These are phyloP conservation scores for Hypomecis punctinalis DNA, from an alignment of 2,888 invertebrate species.

Conservation along the genomic window DNA sequence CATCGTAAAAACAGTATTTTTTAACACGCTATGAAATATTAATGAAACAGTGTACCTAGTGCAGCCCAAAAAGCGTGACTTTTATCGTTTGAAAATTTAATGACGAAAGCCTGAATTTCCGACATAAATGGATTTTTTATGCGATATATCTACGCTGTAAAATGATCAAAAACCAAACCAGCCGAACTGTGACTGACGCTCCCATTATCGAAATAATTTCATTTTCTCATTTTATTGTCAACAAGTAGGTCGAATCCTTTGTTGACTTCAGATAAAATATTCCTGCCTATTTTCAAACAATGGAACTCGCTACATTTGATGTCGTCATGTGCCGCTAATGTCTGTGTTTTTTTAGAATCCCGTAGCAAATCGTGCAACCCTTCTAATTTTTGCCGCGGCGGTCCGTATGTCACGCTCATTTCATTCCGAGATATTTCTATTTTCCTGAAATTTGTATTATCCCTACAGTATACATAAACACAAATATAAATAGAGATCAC, in stretches of 20 bases:
- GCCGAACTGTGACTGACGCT: constrained; percentile 34
- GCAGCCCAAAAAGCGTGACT: no score
- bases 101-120: background rate
- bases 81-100: background rate
- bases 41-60: no score
- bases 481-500: no score
- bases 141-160: background rate
- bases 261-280: constrained; percentile 38
- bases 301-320: constrained; percentile 47
- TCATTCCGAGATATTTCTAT: background rate
- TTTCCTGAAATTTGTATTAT: no score
- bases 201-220: constrained; percentile 18
- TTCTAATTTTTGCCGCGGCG: background rate
- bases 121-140: background rate
- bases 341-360: constrained; percentile 19
- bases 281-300: constrained; percentile 38
- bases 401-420: background rate
- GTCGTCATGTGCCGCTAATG: constrained; percentile 65
- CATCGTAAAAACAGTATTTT: no score
- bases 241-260: constrained; percentile 36
- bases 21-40: no score
- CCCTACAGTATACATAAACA: no score
- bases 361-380: constrained; percentile 5
- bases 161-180: constrained; percentile 15
- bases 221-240: constrained; percentile 31